Percentiles rank a stretch among this genome's conserved stretches.
These are phyloP conservation scores for Limnephilus marmoratus DNA, from an alignment of 2,888 invertebrate species.

Conservation along the genomic window DNA sequence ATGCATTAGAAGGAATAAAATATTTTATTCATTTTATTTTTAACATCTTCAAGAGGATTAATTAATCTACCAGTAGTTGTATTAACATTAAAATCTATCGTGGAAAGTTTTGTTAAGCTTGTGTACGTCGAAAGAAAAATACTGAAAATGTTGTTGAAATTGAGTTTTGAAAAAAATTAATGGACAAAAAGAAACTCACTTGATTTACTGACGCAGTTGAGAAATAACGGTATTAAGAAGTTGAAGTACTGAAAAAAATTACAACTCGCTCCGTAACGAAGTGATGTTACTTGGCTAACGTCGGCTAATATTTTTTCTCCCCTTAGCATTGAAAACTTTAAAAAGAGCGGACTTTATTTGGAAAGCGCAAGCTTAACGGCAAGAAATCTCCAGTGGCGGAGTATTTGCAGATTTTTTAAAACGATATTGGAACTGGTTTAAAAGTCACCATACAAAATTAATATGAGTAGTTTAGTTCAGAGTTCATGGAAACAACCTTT, in stretches of 20 bases:
- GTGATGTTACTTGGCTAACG: constrained; percentile 57
- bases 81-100: neutral
- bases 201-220: constrained; percentile 51
- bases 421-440: neutral
- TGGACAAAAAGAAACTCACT: constrained; percentile 11
- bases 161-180: neutral
- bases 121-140: neutral
- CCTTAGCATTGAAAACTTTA: constrained; percentile 57
- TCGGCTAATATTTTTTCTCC: constrained; percentile 53
- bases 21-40: neutral
- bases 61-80: no score
- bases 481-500: neutral
- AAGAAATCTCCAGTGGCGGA: constrained; percentile 38
- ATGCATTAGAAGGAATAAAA: no score
- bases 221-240: constrained; percentile 47
- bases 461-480: neutral
- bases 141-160: neutral
- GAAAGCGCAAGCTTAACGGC: constrained; percentile 53
- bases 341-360: constrained; percentile 58
- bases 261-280: constrained; percentile 56
- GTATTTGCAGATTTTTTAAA: neutral
- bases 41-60: neutral
- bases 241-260: constrained; percentile 52
- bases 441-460: neutral
- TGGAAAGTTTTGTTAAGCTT: neutral